Evolutionary conservation across 2,888 invertebrate genomes (phyloP), one percentile per base, ranked within the genome.

Genomic region (Pycnomerus fuliginosus): DNA sequence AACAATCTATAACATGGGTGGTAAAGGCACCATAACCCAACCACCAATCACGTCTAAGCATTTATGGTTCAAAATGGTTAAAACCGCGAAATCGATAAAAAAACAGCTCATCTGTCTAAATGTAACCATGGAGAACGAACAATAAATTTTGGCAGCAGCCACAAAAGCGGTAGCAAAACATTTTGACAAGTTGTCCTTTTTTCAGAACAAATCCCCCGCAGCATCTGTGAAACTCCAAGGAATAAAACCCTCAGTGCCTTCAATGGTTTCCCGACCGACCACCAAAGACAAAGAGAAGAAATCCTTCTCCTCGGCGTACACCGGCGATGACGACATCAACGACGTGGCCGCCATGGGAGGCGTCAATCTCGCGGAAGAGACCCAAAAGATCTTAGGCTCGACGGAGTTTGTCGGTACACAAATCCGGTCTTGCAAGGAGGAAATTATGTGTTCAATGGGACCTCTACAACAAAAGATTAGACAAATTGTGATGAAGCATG

Each of bases 271-370:
- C 30, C 53, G 83, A 69, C 80, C 85, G 5, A 72, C 83, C 17
- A 75, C 82, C 54, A 61, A 62, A 73, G 89, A 89, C 58, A 88
- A 87, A 65, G 87, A 88, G 62, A 89, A 87, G 71, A 85, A 84
- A 63, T 72, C 67, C 16, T 78, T 79, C 66, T 78, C 82, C 28
- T 53, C 37, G 77, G 67, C 36, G 77, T 68, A 67, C 44, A 64
- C 65, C 1, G 62, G 64, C 12, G 94, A 95, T 65, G 96, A 96
- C 69, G 96, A 98, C 70, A 95, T 97, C 64, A 98, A 97, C 67
- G 97, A 98, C 75, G 97, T 98, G 8, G 96, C 97, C 16, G 95
- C 97, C 5, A 97, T 98, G 97, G 97, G 97, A 51, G 97, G 97
- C 34, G 97, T 98, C 39, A 98, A 98, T 75, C 78, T 98, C 62